A percentile compares a stretch with the other conserved stretches of the same genome.
These are phyloP conservation scores for Pheosia gnoma DNA, from an alignment of 2,888 invertebrate genomes.

Conservation along the genomic window DNA sequence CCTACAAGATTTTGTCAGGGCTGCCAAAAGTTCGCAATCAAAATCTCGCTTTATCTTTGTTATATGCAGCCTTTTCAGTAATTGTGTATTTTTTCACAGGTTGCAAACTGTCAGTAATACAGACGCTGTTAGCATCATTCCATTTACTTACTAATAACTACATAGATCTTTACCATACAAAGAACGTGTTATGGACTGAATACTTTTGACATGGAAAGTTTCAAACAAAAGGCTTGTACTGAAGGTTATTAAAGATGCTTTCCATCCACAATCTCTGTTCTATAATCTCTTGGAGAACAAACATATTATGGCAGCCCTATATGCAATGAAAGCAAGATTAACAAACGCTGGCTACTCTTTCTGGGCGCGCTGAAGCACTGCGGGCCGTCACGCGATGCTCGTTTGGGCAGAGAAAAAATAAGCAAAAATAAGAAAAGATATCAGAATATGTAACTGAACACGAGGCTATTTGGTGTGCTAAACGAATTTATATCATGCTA, in stretches of 20 bases:
- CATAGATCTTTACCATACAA: too few species aligned
- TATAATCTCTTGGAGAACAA: not conserved
- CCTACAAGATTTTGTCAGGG: not conserved
- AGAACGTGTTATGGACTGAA: too few species aligned
- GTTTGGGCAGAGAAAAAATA: conserved; percentile 41
- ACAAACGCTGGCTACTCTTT: conserved; percentile 76
- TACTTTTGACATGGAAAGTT: too few species aligned
- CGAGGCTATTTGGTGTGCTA: conserved; percentile 27
- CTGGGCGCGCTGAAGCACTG: conserved; percentile 65
- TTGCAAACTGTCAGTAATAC: too few species aligned
- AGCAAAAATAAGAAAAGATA: conserved; percentile 42
- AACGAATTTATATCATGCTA: conserved; percentile 29
- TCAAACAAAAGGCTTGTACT: too few species aligned
- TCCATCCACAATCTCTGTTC: not conserved
- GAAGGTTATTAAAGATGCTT: too few species aligned
- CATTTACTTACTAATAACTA: too few species aligned
- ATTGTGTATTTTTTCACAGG: too few species aligned
- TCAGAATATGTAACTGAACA: conserved; percentile 42
- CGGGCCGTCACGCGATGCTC: conserved; percentile 67
- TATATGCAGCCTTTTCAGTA: too few species aligned
- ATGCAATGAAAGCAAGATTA: conserved; percentile 71
- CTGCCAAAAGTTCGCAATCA: not conserved
- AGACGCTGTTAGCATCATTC: too few species aligned
- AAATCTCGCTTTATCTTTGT: not conserved
- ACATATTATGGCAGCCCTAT: conserved; percentile 3